phyloP scores from a whole-genome alignment of 2,888 invertebrate genomes.

The Eupeodes luniger region DNA sequence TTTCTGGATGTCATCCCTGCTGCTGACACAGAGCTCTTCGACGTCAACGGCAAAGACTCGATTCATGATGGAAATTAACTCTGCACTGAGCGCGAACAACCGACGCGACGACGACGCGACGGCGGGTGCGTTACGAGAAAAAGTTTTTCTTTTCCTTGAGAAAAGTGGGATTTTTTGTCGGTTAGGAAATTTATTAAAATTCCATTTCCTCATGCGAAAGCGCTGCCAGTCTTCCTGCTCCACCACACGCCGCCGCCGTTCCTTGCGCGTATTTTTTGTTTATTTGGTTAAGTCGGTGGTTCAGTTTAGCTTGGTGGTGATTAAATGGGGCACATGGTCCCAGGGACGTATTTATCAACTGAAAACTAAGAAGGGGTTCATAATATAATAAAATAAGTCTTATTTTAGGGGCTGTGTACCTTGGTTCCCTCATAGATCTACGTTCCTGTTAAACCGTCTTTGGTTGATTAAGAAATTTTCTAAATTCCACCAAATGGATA shows the following conservation, averaged over 20 bases:
- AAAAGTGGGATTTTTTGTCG: conserved; percentile 53
- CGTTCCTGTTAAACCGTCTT: conserved; percentile 18
- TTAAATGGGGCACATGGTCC: conserved; percentile 55
- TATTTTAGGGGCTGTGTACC: neutral
- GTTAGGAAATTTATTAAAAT: conserved; percentile 71
- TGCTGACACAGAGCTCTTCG: conserved; percentile 9
- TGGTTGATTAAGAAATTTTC: conserved; percentile 70
- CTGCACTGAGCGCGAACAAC: neutral
- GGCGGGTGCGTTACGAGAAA: conserved; percentile 1
- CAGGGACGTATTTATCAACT: neutral
- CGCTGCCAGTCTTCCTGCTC: conserved; percentile 25
- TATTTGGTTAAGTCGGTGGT: neutral
- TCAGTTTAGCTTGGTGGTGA: conserved; percentile 30
- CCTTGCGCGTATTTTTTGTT: neutral
- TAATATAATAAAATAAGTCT: neutral
- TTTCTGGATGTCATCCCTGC: neutral
- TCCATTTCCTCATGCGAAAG: conserved; percentile 64
- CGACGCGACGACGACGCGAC: neutral
- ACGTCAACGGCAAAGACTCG: conserved; percentile 32
- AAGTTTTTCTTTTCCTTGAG: conserved; percentile 61
- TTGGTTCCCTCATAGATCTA: neutral
- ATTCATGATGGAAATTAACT: conserved; percentile 65
- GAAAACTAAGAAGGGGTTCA: neutral
- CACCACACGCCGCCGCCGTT: neutral
- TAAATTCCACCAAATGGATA: conserved; percentile 58